A percentile compares a stretch with the other conserved stretches of the same genome.
Conservation (phyloP, 2,888 invertebrate genomes). For the Chymomyza amoena region DNA sequence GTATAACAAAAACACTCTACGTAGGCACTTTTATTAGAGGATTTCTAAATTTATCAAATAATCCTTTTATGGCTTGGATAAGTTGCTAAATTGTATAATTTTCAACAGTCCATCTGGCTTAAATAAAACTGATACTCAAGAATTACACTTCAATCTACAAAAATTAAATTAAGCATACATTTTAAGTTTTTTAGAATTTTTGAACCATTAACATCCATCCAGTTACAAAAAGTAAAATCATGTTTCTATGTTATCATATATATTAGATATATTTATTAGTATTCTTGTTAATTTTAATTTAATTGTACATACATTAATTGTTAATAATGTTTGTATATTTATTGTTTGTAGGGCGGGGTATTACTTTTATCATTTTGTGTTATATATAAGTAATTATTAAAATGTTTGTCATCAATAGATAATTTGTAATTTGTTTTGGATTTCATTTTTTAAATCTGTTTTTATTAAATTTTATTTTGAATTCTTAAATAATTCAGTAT, state of each 20-base stretch:
- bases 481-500: constrained; percentile 21
- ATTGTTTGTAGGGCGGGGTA: constrained; percentile 64
- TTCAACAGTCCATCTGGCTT: no score
- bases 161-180: no score
- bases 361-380: constrained; percentile 25
- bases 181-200: no score
- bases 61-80: no score
- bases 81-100: no score
- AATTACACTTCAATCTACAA: no score
- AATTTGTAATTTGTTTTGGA: constrained; percentile 26
- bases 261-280: constrained; percentile 57
- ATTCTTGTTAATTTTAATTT: constrained; percentile 46
- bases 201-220: no score
- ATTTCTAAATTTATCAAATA: no score
- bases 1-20: no score
- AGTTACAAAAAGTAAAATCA: neutral
- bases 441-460: constrained; percentile 24
- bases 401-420: neutral
- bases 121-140: no score
- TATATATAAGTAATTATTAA: neutral
- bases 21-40: no score
- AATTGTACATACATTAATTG: constrained; percentile 63
- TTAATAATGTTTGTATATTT: constrained; percentile 48
- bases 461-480: constrained; percentile 24
- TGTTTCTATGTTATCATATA: constrained; percentile 20